Conservation (phyloP, 2,888 invertebrate genomes). For the Nipponacmea schrenckii region DNA sequence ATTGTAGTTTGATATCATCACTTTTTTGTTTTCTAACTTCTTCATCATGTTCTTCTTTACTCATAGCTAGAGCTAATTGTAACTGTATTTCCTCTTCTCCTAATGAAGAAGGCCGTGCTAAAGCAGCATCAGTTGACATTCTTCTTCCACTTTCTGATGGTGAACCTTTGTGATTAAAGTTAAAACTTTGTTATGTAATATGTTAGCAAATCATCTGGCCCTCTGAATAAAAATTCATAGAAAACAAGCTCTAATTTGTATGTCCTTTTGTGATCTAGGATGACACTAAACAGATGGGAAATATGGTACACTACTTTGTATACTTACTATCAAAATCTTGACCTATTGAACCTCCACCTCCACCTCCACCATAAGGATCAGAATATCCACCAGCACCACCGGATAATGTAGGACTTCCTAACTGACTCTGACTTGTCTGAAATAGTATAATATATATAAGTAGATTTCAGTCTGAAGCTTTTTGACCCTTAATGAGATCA, state of each 20-base stretch:
- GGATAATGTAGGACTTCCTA: constrained; percentile 53
- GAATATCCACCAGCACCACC: constrained; percentile 49
- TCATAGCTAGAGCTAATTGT: constrained; percentile 97
- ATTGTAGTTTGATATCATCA: constrained; percentile 94
- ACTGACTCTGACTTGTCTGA: constrained; percentile 44
- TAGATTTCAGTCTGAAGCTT: too few species aligned
- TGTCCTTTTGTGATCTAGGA: too few species aligned
- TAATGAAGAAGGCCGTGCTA: constrained; percentile 93
- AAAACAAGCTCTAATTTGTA: too few species aligned
- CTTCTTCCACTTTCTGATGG: constrained; percentile 36
- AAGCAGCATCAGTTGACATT: constrained; percentile 78
- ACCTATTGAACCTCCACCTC: constrained; percentile 30
- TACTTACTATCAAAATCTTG: constrained; percentile 9
- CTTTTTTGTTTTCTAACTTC: constrained; percentile 92
- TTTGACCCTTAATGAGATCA: too few species aligned
- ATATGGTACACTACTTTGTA: too few species aligned
- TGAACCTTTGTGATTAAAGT: constrained; percentile 12
- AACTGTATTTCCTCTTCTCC: constrained; percentile 98
- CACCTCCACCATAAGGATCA: constrained; percentile 50
- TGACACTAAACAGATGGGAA: too few species aligned
- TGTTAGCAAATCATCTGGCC: neutral
- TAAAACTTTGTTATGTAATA: neutral
- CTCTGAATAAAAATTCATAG: neutral
- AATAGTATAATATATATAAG: constrained; percentile 17
- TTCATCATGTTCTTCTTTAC: constrained; percentile 96